These are phyloP conservation scores for Cydia amplana DNA, from an alignment of 1,140 invertebrate species.

Conservation along the genomic window DNA sequence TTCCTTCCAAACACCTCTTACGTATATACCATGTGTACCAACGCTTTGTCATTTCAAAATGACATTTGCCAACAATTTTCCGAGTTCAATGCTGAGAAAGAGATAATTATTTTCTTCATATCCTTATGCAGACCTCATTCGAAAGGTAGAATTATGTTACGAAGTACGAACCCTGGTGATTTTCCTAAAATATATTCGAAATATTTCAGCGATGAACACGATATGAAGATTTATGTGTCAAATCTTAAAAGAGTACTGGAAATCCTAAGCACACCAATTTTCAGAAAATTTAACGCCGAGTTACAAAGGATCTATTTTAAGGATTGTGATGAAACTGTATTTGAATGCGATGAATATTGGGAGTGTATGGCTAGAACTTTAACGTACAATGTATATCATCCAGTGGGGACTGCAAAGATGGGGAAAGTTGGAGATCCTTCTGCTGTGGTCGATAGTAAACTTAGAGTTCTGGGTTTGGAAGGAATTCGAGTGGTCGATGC, in stretches of 20 bases:
- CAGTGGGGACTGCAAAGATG: constrained; percentile 90
- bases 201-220: constrained; percentile 65
- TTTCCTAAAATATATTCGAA: constrained; percentile 80
- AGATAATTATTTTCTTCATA: constrained; percentile 63
- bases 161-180: constrained; percentile 84
- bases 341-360: constrained; percentile 63
- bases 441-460: constrained; percentile 87
- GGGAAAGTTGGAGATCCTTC: constrained; percentile 82
- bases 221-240: constrained; percentile 61
- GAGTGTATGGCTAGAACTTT: constrained; percentile 69
- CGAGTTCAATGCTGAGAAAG: constrained; percentile 65
- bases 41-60: constrained; percentile 81
- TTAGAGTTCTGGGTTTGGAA: constrained; percentile 85
- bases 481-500: constrained; percentile 87
- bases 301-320: constrained; percentile 63
- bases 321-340: constrained; percentile 58
- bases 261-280: constrained; percentile 57
- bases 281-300: constrained; percentile 52
- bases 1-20: constrained; percentile 80
- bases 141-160: constrained; percentile 76
- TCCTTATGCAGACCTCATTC: constrained; percentile 67
- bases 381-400: constrained; percentile 70
- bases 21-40: constrained; percentile 53
- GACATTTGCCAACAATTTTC: constrained; percentile 87
- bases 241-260: constrained; percentile 55